Conservation (phyloP, 1,140 invertebrate genomes). For the Drosophila micromelanica region DNA sequence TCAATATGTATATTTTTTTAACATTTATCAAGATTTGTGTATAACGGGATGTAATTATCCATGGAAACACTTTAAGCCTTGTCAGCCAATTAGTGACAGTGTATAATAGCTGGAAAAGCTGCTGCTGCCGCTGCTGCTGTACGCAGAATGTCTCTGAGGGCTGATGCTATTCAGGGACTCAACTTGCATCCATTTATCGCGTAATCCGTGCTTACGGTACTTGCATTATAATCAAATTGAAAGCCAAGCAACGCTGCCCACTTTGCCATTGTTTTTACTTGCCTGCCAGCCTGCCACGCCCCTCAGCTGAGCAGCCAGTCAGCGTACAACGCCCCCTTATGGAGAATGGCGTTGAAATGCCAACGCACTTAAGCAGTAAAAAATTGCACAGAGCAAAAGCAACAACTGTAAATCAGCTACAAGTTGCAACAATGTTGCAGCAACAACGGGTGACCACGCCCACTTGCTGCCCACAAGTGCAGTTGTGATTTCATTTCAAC, state of each 20-base stretch:
- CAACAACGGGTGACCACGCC: neutral
- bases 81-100: neutral
- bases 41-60: neutral
- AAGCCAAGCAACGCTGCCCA: slow-evolving; percentile 14
- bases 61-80: neutral
- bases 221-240: slow-evolving; percentile 28
- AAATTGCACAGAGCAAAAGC: slow-evolving; percentile 1
- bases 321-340: neutral
- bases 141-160: neutral
- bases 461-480: neutral
- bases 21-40: too few relatives aligned
- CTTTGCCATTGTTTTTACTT: slow-evolving; percentile 9
- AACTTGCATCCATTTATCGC: neutral
- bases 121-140: neutral
- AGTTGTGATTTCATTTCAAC: neutral
- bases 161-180: neutral
- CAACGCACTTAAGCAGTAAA: slow-evolving; percentile 17
- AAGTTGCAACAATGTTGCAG: slow-evolving; percentile 5
- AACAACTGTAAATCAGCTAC: neutral
- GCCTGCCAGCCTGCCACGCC: slow-evolving; percentile 3
- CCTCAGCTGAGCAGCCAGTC: neutral
- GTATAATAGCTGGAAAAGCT: neutral
- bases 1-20: too few relatives aligned
- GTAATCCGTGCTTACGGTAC: slow-evolving; percentile 12
- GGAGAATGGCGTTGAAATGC: slow-evolving; percentile 4